Evolutionary conservation across 2,113 vertebrate species (phyloP).

Genomic region (Elaphurus davidianus): DNA sequence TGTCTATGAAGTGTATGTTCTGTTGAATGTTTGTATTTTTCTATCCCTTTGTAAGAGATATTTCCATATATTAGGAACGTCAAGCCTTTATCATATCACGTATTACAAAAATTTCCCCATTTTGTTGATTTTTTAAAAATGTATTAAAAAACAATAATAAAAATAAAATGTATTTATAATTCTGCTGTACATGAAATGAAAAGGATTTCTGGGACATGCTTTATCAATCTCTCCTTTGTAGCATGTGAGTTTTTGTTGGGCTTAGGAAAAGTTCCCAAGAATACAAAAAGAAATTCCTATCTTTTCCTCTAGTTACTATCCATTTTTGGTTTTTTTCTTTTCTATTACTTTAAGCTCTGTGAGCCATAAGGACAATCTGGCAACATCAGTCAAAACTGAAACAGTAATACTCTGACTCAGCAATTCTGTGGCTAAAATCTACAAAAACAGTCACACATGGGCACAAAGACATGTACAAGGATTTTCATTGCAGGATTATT

Average conservation of each 20-base stretch:
- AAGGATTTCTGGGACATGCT: background rate
- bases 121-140: background rate
- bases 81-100: background rate
- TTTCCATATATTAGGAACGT: constrained; percentile 15
- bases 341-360: background rate
- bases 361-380: background rate
- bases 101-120: background rate
- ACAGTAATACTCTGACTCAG: background rate
- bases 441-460: background rate
- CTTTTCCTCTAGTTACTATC: background rate
- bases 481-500: background rate
- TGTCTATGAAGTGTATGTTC: background rate
- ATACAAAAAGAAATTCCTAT: background rate
- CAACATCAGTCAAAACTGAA: background rate
- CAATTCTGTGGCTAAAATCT: background rate
- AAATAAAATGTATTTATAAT: background rate
- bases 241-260: background rate
- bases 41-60: background rate
- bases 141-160: background rate
- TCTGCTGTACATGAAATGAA: background rate
- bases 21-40: background rate
- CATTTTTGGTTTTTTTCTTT: background rate
- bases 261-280: background rate
- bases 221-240: background rate
- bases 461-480: background rate